Conservation (phyloP, 2,888 invertebrate species). For the Formica aserva region DNA sequence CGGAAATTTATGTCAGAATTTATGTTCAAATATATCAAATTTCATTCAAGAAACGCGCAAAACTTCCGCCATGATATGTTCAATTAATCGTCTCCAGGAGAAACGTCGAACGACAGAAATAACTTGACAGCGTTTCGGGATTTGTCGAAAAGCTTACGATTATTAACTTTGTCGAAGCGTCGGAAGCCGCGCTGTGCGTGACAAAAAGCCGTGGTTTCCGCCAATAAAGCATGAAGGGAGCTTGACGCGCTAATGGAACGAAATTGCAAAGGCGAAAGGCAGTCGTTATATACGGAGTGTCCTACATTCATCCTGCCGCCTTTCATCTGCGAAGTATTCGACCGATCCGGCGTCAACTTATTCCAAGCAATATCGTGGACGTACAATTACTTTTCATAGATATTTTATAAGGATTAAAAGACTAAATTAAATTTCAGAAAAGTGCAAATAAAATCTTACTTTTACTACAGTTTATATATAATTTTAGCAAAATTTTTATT, state of each 20-base stretch:
- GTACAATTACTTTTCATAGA: neutral
- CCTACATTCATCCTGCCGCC: neutral
- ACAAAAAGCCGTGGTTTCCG: conserved; percentile 38
- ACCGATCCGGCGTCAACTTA: neutral
- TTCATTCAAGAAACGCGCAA: neutral
- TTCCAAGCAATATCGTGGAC: neutral
- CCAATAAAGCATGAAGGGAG: conserved; percentile 59
- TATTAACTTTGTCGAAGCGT: conserved; percentile 31
- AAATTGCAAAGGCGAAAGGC: conserved; percentile 62
- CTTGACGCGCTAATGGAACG: conserved; percentile 66
- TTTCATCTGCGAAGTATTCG: neutral
- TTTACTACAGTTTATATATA: neutral
- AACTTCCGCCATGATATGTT: neutral
- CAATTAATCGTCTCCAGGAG: neutral
- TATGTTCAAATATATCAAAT: neutral
- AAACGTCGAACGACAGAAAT: conserved; percentile 26
- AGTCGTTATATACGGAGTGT: conserved; percentile 60
- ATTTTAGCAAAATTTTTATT: neutral
- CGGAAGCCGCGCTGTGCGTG: conserved; percentile 17
- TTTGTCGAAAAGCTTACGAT: conserved; percentile 10
- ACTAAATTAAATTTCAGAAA: neutral
- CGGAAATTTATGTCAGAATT: neutral
- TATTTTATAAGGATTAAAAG: neutral
- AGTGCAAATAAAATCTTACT: neutral
- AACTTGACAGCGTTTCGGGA: neutral